A percentile compares a stretch with the other conserved stretches of the same genome.
phyloP scores from a whole-genome alignment of 2,888 invertebrate genomes.

The Yponomeuta evonymella region DNA sequence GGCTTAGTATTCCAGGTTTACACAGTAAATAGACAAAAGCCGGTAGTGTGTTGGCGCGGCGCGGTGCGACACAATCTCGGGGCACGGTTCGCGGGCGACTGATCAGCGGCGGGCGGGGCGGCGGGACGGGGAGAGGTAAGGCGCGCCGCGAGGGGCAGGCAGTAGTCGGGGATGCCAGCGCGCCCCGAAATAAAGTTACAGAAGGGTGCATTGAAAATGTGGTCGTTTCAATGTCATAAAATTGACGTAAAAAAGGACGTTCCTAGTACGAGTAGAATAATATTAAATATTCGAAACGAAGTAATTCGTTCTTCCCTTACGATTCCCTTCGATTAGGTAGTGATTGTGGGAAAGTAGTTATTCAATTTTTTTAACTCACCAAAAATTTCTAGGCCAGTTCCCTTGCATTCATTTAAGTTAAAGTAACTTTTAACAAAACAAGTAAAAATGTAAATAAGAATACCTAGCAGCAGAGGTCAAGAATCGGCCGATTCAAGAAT shows the following conservation, averaged over 20 bases:
- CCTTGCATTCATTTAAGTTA: too few relatives aligned
- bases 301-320: too few relatives aligned
- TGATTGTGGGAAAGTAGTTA: too few relatives aligned
- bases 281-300: too few relatives aligned
- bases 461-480: not conserved
- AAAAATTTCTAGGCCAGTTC: too few relatives aligned
- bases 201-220: not conserved
- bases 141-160: conserved; percentile 24
- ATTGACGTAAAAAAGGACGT: not conserved
- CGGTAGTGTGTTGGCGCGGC: conserved; percentile 49
- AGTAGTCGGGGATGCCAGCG: conserved; percentile 26
- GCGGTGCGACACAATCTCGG: conserved; percentile 51
- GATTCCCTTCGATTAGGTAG: too few relatives aligned
- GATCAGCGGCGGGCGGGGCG: conserved; percentile 33
- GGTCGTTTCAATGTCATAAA: not conserved
- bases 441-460: too few relatives aligned
- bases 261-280: too few relatives aligned
- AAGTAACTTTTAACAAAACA: too few relatives aligned
- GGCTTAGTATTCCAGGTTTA: conserved; percentile 49
- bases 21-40: conserved; percentile 57
- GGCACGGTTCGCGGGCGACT: conserved; percentile 67
- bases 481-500: not conserved
- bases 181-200: conserved; percentile 5
- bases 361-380: too few relatives aligned
- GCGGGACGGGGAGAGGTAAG: conserved; percentile 29